Percentiles rank a stretch among this genome's conserved stretches.
phyloP scores from a whole-genome alignment of 2,888 invertebrate species.

The Antheraea yamamai region DNA sequence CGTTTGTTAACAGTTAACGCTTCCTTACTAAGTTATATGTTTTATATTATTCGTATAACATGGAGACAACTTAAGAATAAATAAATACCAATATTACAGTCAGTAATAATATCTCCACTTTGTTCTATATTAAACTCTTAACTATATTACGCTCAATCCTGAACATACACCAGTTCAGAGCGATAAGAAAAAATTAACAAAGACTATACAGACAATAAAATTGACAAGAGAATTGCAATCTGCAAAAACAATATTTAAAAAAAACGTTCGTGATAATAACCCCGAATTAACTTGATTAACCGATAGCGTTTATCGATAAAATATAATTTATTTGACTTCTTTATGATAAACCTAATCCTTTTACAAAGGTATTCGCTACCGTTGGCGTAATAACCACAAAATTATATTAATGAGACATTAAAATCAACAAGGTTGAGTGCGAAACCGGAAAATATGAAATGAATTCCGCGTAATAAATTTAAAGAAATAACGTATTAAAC shows the following conservation, averaged over 20 bases:
- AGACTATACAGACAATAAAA: neutral
- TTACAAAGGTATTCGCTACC: neutral
- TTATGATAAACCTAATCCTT: neutral
- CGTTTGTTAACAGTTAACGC: too few relatives aligned
- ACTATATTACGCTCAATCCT: too few relatives aligned
- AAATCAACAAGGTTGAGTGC: neutral
- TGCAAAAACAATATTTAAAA: neutral
- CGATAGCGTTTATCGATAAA: neutral
- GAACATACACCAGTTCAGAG: too few relatives aligned
- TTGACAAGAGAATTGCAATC: neutral
- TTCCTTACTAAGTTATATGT: too few relatives aligned
- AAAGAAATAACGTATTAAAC: neutral
- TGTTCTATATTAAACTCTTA: too few relatives aligned
- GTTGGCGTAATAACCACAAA: neutral
- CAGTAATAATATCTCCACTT: too few relatives aligned
- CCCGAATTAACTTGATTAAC: conserved; percentile 3
- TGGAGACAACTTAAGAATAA: too few relatives aligned
- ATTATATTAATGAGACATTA: neutral
- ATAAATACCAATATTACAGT: too few relatives aligned
- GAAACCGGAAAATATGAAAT: neutral
- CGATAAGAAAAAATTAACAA: too few relatives aligned
- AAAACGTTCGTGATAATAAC: conserved; percentile 1
- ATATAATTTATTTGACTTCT: neutral
- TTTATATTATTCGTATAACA: too few relatives aligned
- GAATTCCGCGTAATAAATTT: neutral